A percentile compares a stretch with the other conserved stretches of the same genome.
phyloP scores from a whole-genome alignment of 1,140 invertebrate genomes.

The Brachionus manjavacas region DNA sequence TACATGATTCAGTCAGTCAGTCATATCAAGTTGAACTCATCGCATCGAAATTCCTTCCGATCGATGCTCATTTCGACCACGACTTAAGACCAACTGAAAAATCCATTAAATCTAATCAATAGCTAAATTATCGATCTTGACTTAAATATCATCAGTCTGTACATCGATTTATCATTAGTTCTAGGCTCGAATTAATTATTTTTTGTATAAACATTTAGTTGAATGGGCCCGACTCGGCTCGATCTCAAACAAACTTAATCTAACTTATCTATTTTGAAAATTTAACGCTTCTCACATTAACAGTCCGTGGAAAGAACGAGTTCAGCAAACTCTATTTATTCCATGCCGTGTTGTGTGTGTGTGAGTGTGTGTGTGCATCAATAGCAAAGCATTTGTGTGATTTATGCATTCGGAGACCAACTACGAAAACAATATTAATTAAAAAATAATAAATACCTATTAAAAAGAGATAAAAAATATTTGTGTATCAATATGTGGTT shows the following conservation, averaged over 20 bases:
- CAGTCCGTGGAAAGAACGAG: not conserved
- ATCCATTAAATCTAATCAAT: slow-evolving; percentile 38
- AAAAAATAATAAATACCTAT: slow-evolving; percentile 37
- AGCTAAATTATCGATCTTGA: slow-evolving; percentile 35
- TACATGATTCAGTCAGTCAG: not conserved
- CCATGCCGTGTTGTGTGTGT: not conserved
- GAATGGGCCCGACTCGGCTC: not conserved
- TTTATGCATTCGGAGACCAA: slow-evolving; percentile 6
- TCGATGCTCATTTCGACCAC: not conserved
- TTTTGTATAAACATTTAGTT: slow-evolving; percentile 31
- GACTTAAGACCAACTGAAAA: slow-evolving; percentile 32
- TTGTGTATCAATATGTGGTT: not conserved
- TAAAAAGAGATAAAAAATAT: slow-evolving; percentile 26
- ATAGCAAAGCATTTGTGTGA: slow-evolving; percentile 1
- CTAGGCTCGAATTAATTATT: slow-evolving; percentile 5
- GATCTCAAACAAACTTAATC: not conserved
- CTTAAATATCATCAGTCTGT: slow-evolving; percentile 36
- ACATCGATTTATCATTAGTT: slow-evolving; percentile 23
- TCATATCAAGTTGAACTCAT: slow-evolving; percentile 3
- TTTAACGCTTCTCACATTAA: slow-evolving; percentile 27
- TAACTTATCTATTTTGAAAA: not conserved
- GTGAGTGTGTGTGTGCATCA: not conserved
- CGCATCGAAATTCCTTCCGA: slow-evolving; percentile 18
- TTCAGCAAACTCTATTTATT: not conserved
- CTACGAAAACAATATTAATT: slow-evolving; percentile 30